phyloP scores from a whole-genome alignment of 2,888 invertebrate genomes.

The Lepidonotus clava region DNA sequence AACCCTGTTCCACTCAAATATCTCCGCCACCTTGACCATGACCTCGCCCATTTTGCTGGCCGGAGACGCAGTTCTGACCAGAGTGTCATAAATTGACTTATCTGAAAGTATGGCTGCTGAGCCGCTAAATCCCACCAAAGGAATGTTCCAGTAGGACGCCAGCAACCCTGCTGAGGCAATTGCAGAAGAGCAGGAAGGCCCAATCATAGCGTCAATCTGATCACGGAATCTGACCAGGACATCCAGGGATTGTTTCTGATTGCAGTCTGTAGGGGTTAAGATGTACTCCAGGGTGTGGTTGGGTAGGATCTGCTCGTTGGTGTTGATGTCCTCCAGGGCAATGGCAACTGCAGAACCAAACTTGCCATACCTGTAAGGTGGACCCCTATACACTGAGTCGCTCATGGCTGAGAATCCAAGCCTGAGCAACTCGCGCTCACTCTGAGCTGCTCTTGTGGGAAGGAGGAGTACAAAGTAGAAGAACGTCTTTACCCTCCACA shows the following conservation, averaged over 20 bases:
- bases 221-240: neutral
- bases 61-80: too few relatives aligned
- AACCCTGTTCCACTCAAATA: too few relatives aligned
- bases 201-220: neutral
- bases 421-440: neutral
- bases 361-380: neutral
- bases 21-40: too few relatives aligned
- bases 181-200: neutral
- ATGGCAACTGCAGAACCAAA: neutral
- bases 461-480: too few relatives aligned
- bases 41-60: too few relatives aligned
- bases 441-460: neutral
- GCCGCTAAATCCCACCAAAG: too few relatives aligned
- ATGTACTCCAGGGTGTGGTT: neutral
- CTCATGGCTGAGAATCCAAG: neutral
- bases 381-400: neutral
- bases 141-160: neutral
- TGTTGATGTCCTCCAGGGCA: neutral
- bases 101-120: too few relatives aligned
- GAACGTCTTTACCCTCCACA: too few relatives aligned
- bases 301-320: neutral
- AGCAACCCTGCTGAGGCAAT: neutral
- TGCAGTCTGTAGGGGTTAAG: neutral
- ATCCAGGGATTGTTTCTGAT: neutral
- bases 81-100: too few relatives aligned